Base-by-base conservation (phyloP, 2,797 vertebrate species). In the Crocodylus rhombifer region DNA sequence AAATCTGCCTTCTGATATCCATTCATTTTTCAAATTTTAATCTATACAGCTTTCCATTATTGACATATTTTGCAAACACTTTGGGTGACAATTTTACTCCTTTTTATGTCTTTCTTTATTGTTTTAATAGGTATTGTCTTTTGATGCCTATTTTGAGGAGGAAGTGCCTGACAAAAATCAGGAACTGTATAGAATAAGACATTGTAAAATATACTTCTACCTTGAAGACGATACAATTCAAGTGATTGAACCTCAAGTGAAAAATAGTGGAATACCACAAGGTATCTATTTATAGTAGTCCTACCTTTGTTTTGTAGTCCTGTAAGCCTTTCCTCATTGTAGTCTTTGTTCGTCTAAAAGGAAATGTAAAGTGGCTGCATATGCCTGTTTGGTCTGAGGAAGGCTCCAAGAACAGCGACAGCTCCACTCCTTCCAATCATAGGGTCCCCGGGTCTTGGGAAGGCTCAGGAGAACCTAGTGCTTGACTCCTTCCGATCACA, bases 191-290 rank as follows among this genome's bases (percentile, higher is more conserved):
- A 98, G 99, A 96, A 98, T 99, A 95, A 98, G 99, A 95, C 97
- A 97, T 55, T 99, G 98, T 96, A 99, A 99, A 92, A 99, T 99
- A 97, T 98, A 97, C 97, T 99, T 99, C 97, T 99, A 98, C 97
- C 98, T 97, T 94, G 99, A 99, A 96, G 99, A 99, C 95, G 98
- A 99, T 91, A 99, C 99, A 92, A 98, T 99, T 95, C 98, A 99
- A 97, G 99, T 99, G 90, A 96, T 98, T 95, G 99, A 99, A 97
- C 98, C 98, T 1, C 80, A 93, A 74, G 51, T 97, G 89, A 98
- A 98, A 98, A 99, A 99, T 89, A 99, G 99, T 36, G 98, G 99
- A 90, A 97, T 99, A 61, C 94, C 79, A 95, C 99, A 99, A 98
- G 99, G 99, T 99, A 98, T 95, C 61, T 98, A 60, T 91, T 96